phyloP scores from a whole-genome alignment of 2,797 vertebrate species.

The Poeciliopsis paucimaculata region DNA sequence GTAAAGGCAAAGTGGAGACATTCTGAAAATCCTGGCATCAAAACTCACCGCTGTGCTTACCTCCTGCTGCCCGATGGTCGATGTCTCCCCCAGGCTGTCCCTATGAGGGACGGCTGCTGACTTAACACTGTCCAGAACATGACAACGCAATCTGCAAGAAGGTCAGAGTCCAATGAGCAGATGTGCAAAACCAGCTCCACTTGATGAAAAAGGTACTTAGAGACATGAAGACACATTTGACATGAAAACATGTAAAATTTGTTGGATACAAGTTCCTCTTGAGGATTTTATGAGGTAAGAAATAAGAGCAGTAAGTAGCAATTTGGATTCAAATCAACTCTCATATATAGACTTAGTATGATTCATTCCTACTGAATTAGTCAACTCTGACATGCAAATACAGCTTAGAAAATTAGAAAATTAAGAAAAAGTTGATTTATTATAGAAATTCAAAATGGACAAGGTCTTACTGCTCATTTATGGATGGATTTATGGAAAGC shows the following conservation, averaged over 20 bases:
- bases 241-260: background rate
- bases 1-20: background rate
- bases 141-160: conserved; percentile 88
- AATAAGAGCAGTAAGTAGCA: background rate
- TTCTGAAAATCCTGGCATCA: background rate
- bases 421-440: background rate
- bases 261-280: background rate
- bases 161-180: conserved; percentile 39
- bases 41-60: conserved; percentile 82
- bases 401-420: background rate
- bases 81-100: conserved; percentile 72
- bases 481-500: background rate
- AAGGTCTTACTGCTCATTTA: background rate
- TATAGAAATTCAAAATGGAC: background rate
- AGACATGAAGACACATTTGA: too few relatives aligned
- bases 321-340: background rate
- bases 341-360: background rate
- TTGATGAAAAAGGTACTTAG: background rate
- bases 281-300: background rate
- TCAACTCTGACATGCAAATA: background rate
- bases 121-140: conserved; percentile 86
- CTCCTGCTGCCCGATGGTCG: conserved; percentile 83
- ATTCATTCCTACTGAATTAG: background rate
- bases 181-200: background rate
- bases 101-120: conserved; percentile 76